phyloP scores from a whole-genome alignment of 2,888 invertebrate genomes.

The Synanthedon vespiformis region DNA sequence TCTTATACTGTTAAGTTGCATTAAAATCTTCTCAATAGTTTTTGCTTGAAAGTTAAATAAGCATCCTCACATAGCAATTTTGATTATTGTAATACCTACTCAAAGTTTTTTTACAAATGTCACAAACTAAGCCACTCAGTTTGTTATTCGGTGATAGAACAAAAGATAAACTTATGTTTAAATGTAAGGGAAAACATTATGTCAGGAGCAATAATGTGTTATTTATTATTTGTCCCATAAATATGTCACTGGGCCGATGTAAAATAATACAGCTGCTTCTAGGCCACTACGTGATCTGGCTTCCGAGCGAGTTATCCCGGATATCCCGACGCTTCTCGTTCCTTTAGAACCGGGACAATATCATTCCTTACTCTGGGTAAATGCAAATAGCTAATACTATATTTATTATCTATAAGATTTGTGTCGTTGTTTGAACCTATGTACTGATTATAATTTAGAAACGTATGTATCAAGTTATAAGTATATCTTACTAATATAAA shows the following conservation, averaged over 20 bases:
- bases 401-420: neutral
- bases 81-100: too few species aligned
- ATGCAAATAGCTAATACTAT: slow-evolving; percentile 20
- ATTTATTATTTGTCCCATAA: slow-evolving; percentile 20
- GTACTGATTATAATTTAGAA: too few species aligned
- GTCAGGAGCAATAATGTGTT: slow-evolving; percentile 1
- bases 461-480: too few species aligned
- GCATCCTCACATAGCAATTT: too few species aligned
- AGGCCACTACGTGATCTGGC: slow-evolving; percentile 28
- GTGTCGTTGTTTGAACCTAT: too few species aligned
- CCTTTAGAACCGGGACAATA: slow-evolving; percentile 7
- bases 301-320: slow-evolving; percentile 10
- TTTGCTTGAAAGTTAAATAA: too few species aligned
- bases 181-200: neutral
- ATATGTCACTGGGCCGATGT: slow-evolving; percentile 24
- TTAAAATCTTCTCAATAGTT: too few species aligned
- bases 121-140: neutral
- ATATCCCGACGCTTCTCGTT: slow-evolving; percentile 5
- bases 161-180: neutral
- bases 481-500: too few species aligned
- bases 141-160: neutral
- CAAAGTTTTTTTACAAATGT: too few species aligned
- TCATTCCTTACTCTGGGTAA: slow-evolving; percentile 10
- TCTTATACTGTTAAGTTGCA: too few species aligned
- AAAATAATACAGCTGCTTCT: slow-evolving; percentile 32